Evolutionary conservation across 2,888 invertebrate genomes (phyloP), one percentile per base, ranked within the genome.

Genomic region (Phortica magna): DNA sequence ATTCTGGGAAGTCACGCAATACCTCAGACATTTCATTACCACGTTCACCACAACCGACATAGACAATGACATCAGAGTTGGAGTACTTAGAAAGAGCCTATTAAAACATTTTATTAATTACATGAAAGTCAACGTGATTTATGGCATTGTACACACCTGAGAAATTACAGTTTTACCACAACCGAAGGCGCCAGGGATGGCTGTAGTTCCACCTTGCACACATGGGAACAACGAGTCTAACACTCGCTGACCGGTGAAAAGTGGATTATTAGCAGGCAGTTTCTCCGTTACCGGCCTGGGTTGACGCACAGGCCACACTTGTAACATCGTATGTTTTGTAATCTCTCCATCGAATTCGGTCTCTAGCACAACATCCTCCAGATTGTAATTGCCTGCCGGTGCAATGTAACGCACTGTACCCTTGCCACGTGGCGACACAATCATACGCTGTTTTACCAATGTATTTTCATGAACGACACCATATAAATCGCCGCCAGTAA

Each of bases 11-110:
- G 93, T 99, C 99, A 75, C 98, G 95, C 91, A 99, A 93, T 94
- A 98, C 97, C 93, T 99, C 99, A 81, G 99, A 98, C 99, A 99
- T 99, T 94, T 99, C 99, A 93, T 99, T 99, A 92, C 96, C 99
- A 93, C 99, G 96, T 93, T 99, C 99, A 74, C 99, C 99, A 93
- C 99, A 99, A 65, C 99, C 99, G 76, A 99, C 99, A 93, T 99
- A 99, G 89, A 99, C 93, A 92, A 99, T 99, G 90, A 99, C 98
- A 92, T 99, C 99, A 72, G 98, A 99, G 94, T 99, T 99, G 90
- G 99, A 99, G 93, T 98, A 99, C 93, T 99, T 99, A 87, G 99
- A 99, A 77, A 99, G 93, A 0, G 99, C 97, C 93, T 99, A 98
- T 0, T 70, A 80, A 57, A 42, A 17, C 98, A 22, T 99, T 94